Base-by-base conservation (phyloP, 2,797 vertebrate species). In the Channallabes apus region DNA sequence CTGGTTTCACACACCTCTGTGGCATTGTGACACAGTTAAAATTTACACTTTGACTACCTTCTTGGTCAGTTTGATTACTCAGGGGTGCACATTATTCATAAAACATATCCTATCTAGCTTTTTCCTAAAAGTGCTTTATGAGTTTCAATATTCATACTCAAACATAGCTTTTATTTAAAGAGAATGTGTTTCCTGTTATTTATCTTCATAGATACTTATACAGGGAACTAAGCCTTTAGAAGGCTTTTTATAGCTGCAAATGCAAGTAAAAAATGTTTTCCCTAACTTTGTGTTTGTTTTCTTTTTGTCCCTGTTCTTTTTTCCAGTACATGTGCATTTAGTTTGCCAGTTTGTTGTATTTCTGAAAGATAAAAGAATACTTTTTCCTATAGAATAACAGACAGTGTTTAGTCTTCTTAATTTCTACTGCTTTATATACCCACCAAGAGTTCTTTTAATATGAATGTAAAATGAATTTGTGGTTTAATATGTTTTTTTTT, bases 401-500 rank as follows among this genome's bases (percentile, higher is more conserved):
- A 56, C 51, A 20, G 17, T 56, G 51, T 58, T 76, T 20, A 20
- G 27, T 76, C 3, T 32, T 59, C 18, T 76, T 58, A 56, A 58
- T 1, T 0, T 61, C 22, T 78, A 51, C n/a, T 29, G 62, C 62
- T 54, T 65, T 80, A 0, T 79, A 65, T 54, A 18, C 54, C 18
- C 27, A 22, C 54, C 29, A 80, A 67, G 32, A 71, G 29, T 59
- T 82, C 22, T 1, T 5, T 69, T 79, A 20, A 24, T 71, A 41
- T 54, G 22, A 29, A 61, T 54, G n/a, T 29, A 72, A 72, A 78
- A 61, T 79, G 6, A 4, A 54, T 83, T 89, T 91, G 86, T 68
- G 75, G 76, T 89, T 86, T 92, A 72, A 91, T 91, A 84, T 87
- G 84, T 90, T 65, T 84, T 92, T 69, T 32, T 65, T 3, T 65